Evolutionary conservation across 2,888 invertebrate species (phyloP).

Genomic region (Pediacus dermestoides): DNA sequence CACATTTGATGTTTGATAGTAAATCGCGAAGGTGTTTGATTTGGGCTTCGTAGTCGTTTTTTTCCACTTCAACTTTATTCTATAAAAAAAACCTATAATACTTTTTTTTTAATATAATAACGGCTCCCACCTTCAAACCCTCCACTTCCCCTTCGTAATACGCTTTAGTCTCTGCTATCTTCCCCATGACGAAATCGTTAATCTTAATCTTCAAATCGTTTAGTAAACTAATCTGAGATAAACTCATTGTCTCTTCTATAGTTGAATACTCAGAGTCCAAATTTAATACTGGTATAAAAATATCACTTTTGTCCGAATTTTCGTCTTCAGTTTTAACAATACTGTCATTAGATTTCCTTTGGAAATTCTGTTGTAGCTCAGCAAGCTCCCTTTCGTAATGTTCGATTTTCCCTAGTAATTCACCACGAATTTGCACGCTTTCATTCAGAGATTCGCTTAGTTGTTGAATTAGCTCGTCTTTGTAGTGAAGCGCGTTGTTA

Average conservation of each 20-base stretch:
- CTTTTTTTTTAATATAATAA: conserved; percentile 5
- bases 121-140: conserved; percentile 30
- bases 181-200: conserved; percentile 29
- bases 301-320: conserved; percentile 3
- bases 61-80: conserved; percentile 49
- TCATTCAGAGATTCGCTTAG: conserved; percentile 68
- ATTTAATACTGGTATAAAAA: conserved; percentile 3
- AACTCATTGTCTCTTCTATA: conserved; percentile 29
- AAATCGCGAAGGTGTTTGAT: conserved; percentile 55
- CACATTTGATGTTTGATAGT: conserved; percentile 57
- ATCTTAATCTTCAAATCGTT: conserved; percentile 34
- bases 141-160: conserved; percentile 32
- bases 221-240: conserved; percentile 27
- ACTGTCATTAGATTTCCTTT: conserved; percentile 26
- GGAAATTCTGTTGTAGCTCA: conserved; percentile 50
- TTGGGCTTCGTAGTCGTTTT: conserved; percentile 55
- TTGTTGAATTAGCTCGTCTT: conserved; percentile 69
- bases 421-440: conserved; percentile 60
- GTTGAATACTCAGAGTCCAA: conserved; percentile 18
- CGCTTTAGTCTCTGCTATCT: conserved; percentile 24
- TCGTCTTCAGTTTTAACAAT: conserved; percentile 6
- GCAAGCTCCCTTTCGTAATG: conserved; percentile 60
- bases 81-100: conserved; percentile 14
- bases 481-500: conserved; percentile 64
- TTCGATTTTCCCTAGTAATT: conserved; percentile 59